phyloP scores from a whole-genome alignment of 2,797 vertebrate genomes.

The Pseudocheirus occidentalis region DNA sequence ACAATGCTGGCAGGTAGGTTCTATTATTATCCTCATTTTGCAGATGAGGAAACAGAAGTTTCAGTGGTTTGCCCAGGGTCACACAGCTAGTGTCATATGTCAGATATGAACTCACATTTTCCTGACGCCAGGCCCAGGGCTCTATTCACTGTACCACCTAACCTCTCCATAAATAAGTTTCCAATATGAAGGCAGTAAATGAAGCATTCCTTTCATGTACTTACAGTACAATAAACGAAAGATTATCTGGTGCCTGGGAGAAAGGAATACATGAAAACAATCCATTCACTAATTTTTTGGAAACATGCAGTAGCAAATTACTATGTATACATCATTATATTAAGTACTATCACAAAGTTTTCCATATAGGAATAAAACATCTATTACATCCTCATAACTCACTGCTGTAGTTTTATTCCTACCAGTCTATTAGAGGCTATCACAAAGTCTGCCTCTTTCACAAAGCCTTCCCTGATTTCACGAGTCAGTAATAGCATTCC shows the following conservation, averaged over 20 bases:
- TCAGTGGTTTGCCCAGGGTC: background rate
- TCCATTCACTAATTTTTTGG: background rate
- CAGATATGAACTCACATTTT: background rate
- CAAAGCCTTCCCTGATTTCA: background rate
- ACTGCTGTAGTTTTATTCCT: background rate
- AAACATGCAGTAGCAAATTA: background rate
- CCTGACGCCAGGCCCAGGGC: background rate
- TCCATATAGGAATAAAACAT: background rate
- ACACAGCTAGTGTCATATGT: background rate
- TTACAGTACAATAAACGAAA: background rate
- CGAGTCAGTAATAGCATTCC: background rate
- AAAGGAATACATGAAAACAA: conserved; percentile 9
- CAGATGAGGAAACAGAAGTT: background rate
- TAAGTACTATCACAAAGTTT: background rate
- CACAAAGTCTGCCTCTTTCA: background rate
- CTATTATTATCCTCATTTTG: background rate
- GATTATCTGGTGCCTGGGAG: background rate
- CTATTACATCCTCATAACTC: background rate
- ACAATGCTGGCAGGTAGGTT: background rate
- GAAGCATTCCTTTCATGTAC: conserved; percentile 11
- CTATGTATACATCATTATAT: background rate
- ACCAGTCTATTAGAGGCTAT: background rate
- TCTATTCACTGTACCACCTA: background rate
- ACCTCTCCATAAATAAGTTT: background rate
- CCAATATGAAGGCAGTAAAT: background rate